Conservation (phyloP, 2,113 vertebrate genomes). For the Piaya cayana region DNA sequence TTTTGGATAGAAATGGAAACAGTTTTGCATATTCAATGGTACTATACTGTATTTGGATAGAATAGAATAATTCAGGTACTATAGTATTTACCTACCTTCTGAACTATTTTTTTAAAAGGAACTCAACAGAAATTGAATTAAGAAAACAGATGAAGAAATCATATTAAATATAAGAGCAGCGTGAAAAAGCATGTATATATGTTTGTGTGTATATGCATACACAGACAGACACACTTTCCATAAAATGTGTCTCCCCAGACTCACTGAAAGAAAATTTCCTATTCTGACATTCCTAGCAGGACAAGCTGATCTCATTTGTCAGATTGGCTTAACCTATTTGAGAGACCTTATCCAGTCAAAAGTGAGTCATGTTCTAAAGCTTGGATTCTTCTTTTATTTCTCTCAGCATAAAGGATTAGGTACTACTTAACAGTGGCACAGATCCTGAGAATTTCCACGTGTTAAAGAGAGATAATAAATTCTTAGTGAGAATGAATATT, state of each 20-base stretch:
- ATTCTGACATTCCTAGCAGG: background rate
- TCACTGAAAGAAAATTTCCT: background rate
- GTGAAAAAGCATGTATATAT: background rate
- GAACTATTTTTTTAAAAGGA: accelerated
- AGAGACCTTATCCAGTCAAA: background rate
- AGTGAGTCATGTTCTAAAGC: background rate
- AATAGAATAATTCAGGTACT: background rate
- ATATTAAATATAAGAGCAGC: background rate
- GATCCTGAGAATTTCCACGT: background rate
- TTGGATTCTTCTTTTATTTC: background rate
- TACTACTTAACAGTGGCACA: background rate
- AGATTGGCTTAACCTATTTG: background rate
- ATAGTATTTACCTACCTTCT: background rate
- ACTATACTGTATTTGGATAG: background rate
- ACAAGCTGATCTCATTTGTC: background rate
- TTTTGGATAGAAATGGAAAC: background rate
- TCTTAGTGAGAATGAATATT: background rate
- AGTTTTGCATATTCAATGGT: background rate
- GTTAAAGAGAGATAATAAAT: background rate
- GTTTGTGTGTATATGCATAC: background rate
- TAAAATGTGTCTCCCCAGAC: background rate
- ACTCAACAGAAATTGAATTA: background rate
- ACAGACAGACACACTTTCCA: background rate
- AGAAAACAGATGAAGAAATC: background rate
- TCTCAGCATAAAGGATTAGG: background rate